These are phyloP conservation scores for Xiphias gladius DNA, from an alignment of 2,113 vertebrate genomes.

Conservation along the genomic window DNA sequence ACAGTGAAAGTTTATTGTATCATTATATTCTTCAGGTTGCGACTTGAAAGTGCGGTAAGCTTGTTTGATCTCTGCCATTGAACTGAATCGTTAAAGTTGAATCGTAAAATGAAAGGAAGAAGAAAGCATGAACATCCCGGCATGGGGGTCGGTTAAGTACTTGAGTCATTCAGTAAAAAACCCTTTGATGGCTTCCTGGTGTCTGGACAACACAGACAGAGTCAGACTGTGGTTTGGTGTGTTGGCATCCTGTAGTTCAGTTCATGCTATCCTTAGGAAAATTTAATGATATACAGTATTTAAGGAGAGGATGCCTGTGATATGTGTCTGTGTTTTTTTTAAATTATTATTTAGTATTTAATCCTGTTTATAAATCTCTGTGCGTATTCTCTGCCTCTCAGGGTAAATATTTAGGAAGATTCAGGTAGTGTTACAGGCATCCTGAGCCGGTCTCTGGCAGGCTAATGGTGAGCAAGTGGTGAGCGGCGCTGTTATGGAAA, in stretches of 20 bases:
- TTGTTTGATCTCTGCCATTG: constrained; percentile 34
- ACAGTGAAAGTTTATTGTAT: background rate
- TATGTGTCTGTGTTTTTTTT: constrained; percentile 7
- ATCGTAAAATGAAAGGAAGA: constrained; percentile 22
- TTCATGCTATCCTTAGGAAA: constrained; percentile 7
- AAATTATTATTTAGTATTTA: constrained; percentile 36
- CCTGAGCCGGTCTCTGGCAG: constrained; percentile 4
- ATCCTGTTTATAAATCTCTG: background rate
- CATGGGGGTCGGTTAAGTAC: constrained; percentile 31
- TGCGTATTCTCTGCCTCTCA: background rate
- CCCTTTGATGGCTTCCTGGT: constrained; percentile 68
- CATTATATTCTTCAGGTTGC: background rate
- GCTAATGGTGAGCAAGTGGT: constrained; percentile 9
- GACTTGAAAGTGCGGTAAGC: background rate
- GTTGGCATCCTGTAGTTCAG: constrained; percentile 48
- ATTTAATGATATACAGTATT: constrained; percentile 7
- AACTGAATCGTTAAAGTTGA: constrained; percentile 21
- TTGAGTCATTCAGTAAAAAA: constrained; percentile 66
- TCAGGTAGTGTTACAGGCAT: background rate
- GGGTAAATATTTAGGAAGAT: constrained; percentile 10
- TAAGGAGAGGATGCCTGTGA: background rate
- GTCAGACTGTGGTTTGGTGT: constrained; percentile 66
- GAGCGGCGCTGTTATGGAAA: constrained; percentile 59
- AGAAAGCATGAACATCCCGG: constrained; percentile 23
- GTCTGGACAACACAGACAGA: constrained; percentile 61